These are phyloP conservation scores for Lerema accius DNA, from an alignment of 1,140 invertebrate species.

Conservation along the genomic window DNA sequence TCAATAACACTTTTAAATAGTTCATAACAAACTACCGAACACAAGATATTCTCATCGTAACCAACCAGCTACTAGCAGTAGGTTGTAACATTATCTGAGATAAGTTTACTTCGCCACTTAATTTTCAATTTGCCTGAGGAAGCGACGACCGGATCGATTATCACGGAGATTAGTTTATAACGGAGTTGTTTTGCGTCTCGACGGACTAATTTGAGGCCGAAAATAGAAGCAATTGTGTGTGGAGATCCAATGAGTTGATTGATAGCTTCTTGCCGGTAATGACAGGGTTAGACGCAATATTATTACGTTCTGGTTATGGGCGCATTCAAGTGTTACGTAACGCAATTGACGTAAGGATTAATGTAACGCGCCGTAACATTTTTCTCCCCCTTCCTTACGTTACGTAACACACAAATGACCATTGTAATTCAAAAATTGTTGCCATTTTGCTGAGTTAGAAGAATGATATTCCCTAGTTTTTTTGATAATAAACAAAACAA, in stretches of 20 bases:
- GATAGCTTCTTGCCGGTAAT: conserved; percentile 45
- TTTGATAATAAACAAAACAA: too few species aligned
- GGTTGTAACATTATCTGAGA: conserved; percentile 6
- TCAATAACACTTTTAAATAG: not conserved
- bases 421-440: too few species aligned
- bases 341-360: too few species aligned
- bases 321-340: too few species aligned
- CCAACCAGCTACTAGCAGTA: not conserved
- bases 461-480: too few species aligned
- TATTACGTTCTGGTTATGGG: too few species aligned
- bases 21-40: not conserved
- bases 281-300: not conserved
- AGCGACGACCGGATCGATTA: conserved; percentile 47
- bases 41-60: not conserved
- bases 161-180: conserved; percentile 59
- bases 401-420: too few species aligned
- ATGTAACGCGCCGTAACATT: too few species aligned
- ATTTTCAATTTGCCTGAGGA: conserved; percentile 42
- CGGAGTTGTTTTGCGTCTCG: conserved; percentile 45
- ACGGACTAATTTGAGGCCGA: conserved; percentile 49
- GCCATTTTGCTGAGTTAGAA: too few species aligned
- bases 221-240: conserved; percentile 58
- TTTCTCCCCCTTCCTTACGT: too few species aligned
- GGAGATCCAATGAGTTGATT: conserved; percentile 47
- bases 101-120: conserved; percentile 34